These are phyloP conservation scores for Vicugna pacos DNA, from an alignment of 2,113 vertebrate genomes.

Conservation along the genomic window DNA sequence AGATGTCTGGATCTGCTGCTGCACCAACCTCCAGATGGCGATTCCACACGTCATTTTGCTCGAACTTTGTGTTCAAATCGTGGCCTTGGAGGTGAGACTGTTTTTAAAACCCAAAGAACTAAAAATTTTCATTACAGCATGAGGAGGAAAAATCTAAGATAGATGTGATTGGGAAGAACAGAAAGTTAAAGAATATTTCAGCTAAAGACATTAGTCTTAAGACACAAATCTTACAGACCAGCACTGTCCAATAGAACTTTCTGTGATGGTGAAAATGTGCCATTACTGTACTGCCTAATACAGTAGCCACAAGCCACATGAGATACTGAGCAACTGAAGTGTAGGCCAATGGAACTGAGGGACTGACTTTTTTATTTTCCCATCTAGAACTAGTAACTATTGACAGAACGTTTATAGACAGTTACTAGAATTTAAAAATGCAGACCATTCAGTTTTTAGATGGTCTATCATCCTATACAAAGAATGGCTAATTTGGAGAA, in stretches of 20 bases:
- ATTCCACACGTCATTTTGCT: constrained; percentile 28
- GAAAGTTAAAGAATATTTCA: not conserved
- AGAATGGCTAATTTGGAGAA: not conserved
- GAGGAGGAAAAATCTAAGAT: not conserved
- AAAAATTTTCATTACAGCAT: not conserved
- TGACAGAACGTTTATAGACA: not conserved
- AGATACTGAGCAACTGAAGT: not conserved
- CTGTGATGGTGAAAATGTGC: not conserved
- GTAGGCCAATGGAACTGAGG: not conserved
- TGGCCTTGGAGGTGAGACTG: not conserved
- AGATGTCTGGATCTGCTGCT: constrained; percentile 59
- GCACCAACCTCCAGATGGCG: constrained; percentile 49
- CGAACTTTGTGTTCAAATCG: not conserved
- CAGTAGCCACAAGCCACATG: not conserved
- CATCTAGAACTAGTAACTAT: not conserved
- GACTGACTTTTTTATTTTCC: not conserved
- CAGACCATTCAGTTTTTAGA: not conserved
- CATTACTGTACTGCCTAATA: not conserved
- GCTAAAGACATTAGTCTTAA: not conserved
- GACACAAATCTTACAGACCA: not conserved
- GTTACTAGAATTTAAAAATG: not conserved
- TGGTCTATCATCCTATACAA: not conserved
- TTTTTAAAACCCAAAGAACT: not conserved
- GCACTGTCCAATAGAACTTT: not conserved
- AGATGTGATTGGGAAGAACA: not conserved